Evolutionary conservation across 2,113 vertebrate genomes (phyloP), one percentile per base, ranked within the genome.

Genomic region (Mormyrus iriodes): DNA sequence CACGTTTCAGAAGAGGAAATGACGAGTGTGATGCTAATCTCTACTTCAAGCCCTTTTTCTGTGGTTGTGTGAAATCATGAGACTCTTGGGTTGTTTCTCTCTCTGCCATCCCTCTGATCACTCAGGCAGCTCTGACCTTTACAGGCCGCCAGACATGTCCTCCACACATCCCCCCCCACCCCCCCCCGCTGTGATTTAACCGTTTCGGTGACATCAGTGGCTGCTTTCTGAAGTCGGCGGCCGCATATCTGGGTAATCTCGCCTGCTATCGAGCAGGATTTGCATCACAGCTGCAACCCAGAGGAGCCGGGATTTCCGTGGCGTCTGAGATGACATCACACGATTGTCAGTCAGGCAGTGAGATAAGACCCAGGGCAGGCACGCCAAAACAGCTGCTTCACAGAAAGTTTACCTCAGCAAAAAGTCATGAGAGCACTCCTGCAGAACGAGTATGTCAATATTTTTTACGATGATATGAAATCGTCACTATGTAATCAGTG

Each of bases 1-100:
- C 9, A 31, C 21, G 2, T 82, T n/a, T 58, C 35, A 84, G 79
- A 58, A 48, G 88, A 58, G 88, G 76, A 89, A 84, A 76, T 84
- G 52, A 42, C 44, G 31, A n/a, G 21, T 58, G 51, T 46, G 48
- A 39, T 39, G 10, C 51, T 8, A 49, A 53, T 31, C 39, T 44
- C 44, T 44, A 65, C 61, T n/a, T 65, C n/a, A 65, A 65, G 27
- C 24, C 8, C 69, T 7, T 51, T 86, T 86, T 21, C 49, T 35
- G 24, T 2, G 4, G 24, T 49, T 35, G 24, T 86, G 27, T 3
- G 85, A 52, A 13, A 55, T 46, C n/a, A 46, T 76, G 69, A 76
- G 1, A 39, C 69, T 73, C 9, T 76, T 7, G 3, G 42, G 4
- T 17, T 13, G 42, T 85, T 8, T 46, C 42, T 13, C 21, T n/a